Conservation (phyloP, 2,797 vertebrate genomes). For the Prunella strophiata region DNA sequence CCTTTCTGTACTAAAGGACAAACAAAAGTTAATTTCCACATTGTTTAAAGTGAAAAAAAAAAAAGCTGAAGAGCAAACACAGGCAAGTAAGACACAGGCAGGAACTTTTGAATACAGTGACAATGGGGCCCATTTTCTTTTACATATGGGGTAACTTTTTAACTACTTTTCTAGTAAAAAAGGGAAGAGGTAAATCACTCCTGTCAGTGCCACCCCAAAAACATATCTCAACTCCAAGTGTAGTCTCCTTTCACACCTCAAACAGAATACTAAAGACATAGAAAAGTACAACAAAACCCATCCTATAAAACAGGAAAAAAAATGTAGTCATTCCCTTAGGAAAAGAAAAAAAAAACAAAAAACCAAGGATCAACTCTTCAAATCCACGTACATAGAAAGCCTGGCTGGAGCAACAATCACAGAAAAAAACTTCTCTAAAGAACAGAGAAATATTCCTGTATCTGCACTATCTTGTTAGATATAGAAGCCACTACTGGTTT, state of each 20-base stretch:
- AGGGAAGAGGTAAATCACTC: background rate
- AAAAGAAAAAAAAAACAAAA: too few relatives aligned
- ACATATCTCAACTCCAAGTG: background rate
- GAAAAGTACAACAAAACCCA: background rate
- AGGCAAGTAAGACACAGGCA: background rate
- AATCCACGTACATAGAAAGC: accelerated
- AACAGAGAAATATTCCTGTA: background rate
- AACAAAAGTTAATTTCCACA: background rate
- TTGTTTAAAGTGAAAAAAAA: background rate
- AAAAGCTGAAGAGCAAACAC: background rate
- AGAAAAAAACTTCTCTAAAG: background rate
- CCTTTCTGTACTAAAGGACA: background rate
- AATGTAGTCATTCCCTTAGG: background rate
- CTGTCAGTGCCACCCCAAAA: background rate
- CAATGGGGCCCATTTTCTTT: background rate
- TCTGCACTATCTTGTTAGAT: background rate
- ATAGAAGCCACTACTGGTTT: accelerated
- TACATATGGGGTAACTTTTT: background rate
- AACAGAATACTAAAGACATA: background rate
- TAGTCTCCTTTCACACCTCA: background rate
- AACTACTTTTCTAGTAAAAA: background rate
- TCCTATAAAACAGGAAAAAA: background rate
- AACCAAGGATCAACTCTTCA: background rate
- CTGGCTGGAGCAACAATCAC: background rate
- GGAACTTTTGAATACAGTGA: background rate